A percentile compares a stretch with the other conserved stretches of the same genome.
These are phyloP conservation scores for Stegostoma tigrinum DNA, from an alignment of 2,113 vertebrate species.

Conservation along the genomic window DNA sequence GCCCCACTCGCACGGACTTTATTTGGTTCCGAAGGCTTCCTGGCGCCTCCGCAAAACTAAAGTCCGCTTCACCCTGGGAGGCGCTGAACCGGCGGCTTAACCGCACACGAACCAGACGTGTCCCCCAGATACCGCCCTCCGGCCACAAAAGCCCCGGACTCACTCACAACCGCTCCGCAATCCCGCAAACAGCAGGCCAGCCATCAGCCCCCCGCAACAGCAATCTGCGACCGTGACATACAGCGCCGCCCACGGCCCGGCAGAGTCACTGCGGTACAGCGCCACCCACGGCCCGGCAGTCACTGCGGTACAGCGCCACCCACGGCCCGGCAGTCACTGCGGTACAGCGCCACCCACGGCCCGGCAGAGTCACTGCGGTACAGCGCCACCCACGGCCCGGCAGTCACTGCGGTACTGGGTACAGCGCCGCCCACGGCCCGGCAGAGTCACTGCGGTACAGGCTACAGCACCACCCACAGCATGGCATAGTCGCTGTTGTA, in stretches of 20 bases:
- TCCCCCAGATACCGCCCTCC: too few species aligned
- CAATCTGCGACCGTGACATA: background rate
- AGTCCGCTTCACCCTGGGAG: too few species aligned
- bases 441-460: background rate
- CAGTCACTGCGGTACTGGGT: background rate
- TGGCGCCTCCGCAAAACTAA: too few species aligned
- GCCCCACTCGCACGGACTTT: too few species aligned
- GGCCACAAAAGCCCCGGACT: too few species aligned
- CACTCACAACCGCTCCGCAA: background rate
- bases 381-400: background rate
- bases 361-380: background rate
- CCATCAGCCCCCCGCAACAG: background rate
- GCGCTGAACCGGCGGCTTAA: rapidly evolving
- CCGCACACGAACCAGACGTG: background rate
- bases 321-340: background rate
- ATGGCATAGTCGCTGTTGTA: background rate
- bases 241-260: background rate
- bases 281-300: background rate
- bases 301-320: background rate
- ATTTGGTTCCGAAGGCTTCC: too few species aligned
- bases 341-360: background rate
- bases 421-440: background rate
- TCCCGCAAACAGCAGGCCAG: background rate
- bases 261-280: background rate
- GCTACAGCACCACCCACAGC: background rate